Base-by-base conservation (phyloP, 2,888 invertebrate genomes). In the Achlya flavicornis region DNA sequence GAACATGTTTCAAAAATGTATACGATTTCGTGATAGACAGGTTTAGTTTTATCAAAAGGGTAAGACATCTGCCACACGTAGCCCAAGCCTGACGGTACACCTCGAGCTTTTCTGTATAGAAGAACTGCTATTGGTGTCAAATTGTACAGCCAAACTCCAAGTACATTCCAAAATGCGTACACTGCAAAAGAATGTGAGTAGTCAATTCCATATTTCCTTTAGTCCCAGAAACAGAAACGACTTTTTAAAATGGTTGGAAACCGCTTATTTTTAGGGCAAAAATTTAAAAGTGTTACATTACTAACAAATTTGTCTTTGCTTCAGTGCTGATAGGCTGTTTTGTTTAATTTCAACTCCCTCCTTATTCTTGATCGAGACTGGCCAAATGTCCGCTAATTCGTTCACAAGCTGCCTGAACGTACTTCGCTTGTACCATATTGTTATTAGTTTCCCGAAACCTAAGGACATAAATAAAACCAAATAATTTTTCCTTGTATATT, bases 41-140 rank as follows among this genome's bases (percentile, higher is more conserved):
- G 84, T 68, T 83, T 78, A n/a, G 84, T 87, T 76, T 89, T 89
- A 70, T 91, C 89, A 74, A 91, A 89, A n/a, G 91, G 91, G 68
- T 92, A 92, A 63, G 77, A 68, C 67, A 86, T 73, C 64, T 84
- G 85, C 87, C 86, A 91, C 58, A 91, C 83, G 67, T 82, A 89
- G 58, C 88, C 89, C 53, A 90, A 73, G 53, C 80, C 70, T 46
- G 87, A 74, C 2, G 84, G 77, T 14, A 71, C 65, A n/a, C 84
- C 86, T 46, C 79, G 79, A 32, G 79, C 68, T 65, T 70, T 78
- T 46, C 79, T 75, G 75, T 87, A 91, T 8, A 82, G 33, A 64
- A 85, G 80, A 33, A 89, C 66, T 1, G 74, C 78, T 41, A 91
- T 76, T 16, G 92, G 90, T 32, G 90, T 90, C 64, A 89, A 66